Conservation (phyloP, 2,113 vertebrate genomes). For the Siphamia tubifer region DNA sequence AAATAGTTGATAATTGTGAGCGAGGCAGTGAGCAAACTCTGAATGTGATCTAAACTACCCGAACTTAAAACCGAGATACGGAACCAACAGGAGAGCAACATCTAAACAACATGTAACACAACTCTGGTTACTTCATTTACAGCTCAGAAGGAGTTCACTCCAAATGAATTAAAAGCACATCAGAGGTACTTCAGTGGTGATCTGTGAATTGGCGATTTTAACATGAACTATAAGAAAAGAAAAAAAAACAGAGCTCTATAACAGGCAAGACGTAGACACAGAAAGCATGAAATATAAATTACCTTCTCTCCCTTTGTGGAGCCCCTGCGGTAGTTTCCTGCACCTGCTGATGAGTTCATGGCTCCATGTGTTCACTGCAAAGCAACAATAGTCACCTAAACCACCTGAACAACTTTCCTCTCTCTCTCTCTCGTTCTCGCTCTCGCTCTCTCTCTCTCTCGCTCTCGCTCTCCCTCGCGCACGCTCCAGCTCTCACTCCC, state of each 20-base stretch:
- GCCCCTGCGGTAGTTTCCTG: constrained; percentile 74
- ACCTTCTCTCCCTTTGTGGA: constrained; percentile 72
- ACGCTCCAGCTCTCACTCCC: too few relatives aligned
- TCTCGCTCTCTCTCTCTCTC: not conserved
- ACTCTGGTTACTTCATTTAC: constrained; percentile 9
- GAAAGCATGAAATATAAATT: constrained; percentile 4
- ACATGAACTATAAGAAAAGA: not conserved
- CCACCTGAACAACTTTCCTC: constrained; percentile 6
- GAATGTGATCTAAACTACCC: not conserved
- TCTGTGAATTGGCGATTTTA: not conserved
- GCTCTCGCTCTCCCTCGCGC: too few relatives aligned
- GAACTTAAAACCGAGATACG: not conserved
- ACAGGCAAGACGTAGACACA: not conserved
- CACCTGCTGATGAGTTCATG: constrained; percentile 82
- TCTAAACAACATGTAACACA: not conserved
- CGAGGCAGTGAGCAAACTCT: not conserved
- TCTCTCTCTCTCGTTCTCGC: not conserved
- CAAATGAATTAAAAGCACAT: not conserved
- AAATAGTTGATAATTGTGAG: too few relatives aligned
- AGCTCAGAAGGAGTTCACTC: not conserved
- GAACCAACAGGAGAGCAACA: not conserved
- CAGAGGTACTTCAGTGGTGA: not conserved
- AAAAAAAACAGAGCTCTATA: not conserved
- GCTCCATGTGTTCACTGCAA: constrained; percentile 27
- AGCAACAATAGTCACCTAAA: constrained; percentile 32